These are phyloP conservation scores for Pteromalus puparum DNA, from an alignment of 1,140 invertebrate genomes.

Conservation along the genomic window DNA sequence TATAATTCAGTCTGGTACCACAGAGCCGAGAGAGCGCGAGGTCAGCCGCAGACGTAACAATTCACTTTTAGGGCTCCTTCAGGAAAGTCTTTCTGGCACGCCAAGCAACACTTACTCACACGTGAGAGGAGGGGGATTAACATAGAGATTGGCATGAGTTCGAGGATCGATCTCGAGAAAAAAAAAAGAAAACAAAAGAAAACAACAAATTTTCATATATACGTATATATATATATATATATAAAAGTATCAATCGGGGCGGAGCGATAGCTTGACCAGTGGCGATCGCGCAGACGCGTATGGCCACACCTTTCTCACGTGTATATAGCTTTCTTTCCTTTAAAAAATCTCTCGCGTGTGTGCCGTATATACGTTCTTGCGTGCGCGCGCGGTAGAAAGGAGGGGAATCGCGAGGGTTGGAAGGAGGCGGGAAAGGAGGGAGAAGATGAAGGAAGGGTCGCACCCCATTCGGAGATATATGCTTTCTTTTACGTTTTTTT, in stretches of 20 bases:
- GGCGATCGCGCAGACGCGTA: constrained; percentile 29
- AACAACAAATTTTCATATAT: constrained; percentile 20
- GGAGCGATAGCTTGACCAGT: constrained; percentile 41
- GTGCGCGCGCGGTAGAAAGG: neutral
- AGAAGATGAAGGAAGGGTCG: neutral
- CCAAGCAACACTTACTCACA: constrained; percentile 9
- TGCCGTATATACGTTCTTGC: no score
- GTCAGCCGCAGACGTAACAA: constrained; percentile 76
- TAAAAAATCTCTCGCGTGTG: neutral
- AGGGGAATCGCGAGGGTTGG: neutral
- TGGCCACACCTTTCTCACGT: constrained; percentile 46
- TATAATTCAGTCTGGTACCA: constrained; percentile 68
- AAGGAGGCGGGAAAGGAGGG: neutral
- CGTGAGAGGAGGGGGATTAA: constrained; percentile 66
- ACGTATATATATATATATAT: neutral
- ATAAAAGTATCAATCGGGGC: neutral
- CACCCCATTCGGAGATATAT: neutral
- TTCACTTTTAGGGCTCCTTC: constrained; percentile 75
- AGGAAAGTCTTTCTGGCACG: constrained; percentile 60
- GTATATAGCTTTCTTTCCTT: constrained; percentile 39
- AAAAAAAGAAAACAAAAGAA: constrained; percentile 58
- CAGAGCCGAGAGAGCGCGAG: constrained; percentile 65
- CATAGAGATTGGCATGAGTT: constrained; percentile 75
- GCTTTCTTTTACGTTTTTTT: neutral
- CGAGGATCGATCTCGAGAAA: constrained; percentile 70